phyloP scores from a whole-genome alignment of 2,888 invertebrate species.

The Herminia tarsipennalis region DNA sequence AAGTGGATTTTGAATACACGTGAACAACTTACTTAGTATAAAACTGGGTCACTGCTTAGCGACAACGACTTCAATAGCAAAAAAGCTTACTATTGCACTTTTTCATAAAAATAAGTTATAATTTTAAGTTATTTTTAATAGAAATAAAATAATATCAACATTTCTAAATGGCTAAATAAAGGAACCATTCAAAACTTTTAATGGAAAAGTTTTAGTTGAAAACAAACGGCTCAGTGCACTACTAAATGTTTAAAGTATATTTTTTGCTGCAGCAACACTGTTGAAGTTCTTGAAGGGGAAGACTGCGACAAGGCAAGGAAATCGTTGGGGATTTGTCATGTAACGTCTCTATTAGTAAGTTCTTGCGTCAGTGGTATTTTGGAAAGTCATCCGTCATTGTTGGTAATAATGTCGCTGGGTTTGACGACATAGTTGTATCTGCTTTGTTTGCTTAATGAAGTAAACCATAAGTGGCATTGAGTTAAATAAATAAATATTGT shows the following conservation, averaged over 20 bases:
- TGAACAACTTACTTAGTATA: background rate
- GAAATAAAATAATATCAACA: slow-evolving; percentile 23
- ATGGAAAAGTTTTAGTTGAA: slow-evolving; percentile 72
- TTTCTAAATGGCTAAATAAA: slow-evolving; percentile 38
- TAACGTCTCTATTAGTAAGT: slow-evolving; percentile 14
- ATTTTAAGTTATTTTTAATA: slow-evolving; percentile 23
- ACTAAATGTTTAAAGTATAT: slow-evolving; percentile 60
- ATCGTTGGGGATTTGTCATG: slow-evolving; percentile 7
- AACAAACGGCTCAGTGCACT: slow-evolving; percentile 62
- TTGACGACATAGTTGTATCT: background rate
- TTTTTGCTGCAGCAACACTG: slow-evolving; percentile 24
- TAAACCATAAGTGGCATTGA: too few relatives aligned
- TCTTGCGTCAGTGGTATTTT: slow-evolving; percentile 13
- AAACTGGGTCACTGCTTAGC: slow-evolving; percentile 1
- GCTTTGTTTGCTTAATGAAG: background rate
- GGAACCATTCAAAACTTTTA: slow-evolving; percentile 56
- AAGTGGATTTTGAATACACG: too few relatives aligned
- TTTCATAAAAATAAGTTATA: slow-evolving; percentile 6
- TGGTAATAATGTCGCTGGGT: background rate
- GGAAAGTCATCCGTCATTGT: slow-evolving; percentile 10
- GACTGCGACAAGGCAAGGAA: background rate
- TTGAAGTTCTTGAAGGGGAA: slow-evolving; percentile 19
- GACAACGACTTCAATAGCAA: slow-evolving; percentile 4
- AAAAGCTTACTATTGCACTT: too few relatives aligned
- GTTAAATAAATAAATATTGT: too few relatives aligned